Evolutionary conservation across 2,888 invertebrate species (phyloP), one percentile per base, ranked within the genome.

Genomic region (Lottia gigantea): DNA sequence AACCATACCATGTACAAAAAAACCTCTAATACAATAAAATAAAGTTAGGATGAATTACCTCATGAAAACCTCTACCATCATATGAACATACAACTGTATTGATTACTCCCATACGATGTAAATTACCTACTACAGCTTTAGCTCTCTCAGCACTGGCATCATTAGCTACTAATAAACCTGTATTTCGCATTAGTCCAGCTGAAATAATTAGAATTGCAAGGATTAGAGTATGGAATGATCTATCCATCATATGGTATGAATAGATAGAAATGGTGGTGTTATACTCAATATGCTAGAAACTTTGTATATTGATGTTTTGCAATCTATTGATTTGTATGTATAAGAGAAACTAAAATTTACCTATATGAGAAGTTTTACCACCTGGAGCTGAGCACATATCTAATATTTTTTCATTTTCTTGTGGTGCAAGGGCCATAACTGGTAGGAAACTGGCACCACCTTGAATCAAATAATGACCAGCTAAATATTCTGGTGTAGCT

Each of bases 321-420:
- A 31, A 31, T 31, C 31, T n/a, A 31, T 31, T 31, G 31, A 31
- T 40, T 40, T 40, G 6, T 40, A 14, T 14, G 6, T 23, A 15
- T 23, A 23, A 61, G 11, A 23, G 61, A 19, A 61, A 46, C 12
- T 46, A 7, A 40, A n/a, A 62, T 69, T 80, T 82, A 91, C 91
- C 92, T 74, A 99, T 97, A 88, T 99, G 97, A 0, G 97, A 96
- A 0, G 98, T 96, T 90, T 99, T 99, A 12, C 99, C 99, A 64
- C 99, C 99, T 0, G 99, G 99, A 0, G 99, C 99, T 0, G 98
- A 93, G 87, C 97, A 95, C 96, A 99, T 95, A 86, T 99, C 99
- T 46, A 99, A 90, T 77, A 98, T 93, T 66, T 85, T 91, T 90
- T 98, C 98, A 85, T 95, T 94, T 90, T 96, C 97, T 90, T 97